A percentile compares a stretch with the other conserved stretches of the same genome.
These are phyloP conservation scores for Archivesica marissinica DNA, from an alignment of 1,140 invertebrate species.

Conservation along the genomic window DNA sequence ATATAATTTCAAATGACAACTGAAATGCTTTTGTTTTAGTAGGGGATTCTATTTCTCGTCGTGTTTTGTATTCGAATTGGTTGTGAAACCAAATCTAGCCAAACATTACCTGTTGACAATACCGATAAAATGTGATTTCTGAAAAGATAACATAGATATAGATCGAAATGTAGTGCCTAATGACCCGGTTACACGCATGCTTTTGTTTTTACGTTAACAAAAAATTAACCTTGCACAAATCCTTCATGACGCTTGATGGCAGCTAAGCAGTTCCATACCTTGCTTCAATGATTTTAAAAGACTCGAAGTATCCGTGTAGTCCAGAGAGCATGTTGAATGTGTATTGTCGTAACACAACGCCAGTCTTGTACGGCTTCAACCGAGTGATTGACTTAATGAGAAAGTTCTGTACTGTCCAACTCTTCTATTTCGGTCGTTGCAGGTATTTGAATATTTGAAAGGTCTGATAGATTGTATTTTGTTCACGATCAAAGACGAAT, in stretches of 20 bases:
- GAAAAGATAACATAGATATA: constrained; percentile 22
- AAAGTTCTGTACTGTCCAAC: not conserved
- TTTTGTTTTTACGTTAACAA: constrained; percentile 29
- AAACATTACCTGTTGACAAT: constrained; percentile 24
- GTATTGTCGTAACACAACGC: constrained; percentile 5
- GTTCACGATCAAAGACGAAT: not conserved
- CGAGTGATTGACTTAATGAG: not conserved
- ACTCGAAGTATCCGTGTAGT: not conserved
- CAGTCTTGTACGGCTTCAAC: not conserved
- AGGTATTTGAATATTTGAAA: constrained; percentile 1
- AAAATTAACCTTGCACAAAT: constrained; percentile 17
- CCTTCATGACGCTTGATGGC: not conserved
- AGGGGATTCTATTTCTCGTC: not conserved
- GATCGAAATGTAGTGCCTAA: constrained; percentile 29
- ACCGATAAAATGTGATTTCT: constrained; percentile 38
- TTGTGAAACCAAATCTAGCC: constrained; percentile 10
- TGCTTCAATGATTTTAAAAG: constrained; percentile 25
- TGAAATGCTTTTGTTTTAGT: constrained; percentile 13
- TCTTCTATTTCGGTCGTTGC: not conserved
- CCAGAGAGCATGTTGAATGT: not conserved
- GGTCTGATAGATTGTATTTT: not conserved
- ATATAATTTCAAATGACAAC: not conserved
- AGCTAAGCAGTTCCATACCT: not conserved
- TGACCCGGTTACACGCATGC: constrained; percentile 26
- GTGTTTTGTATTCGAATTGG: not conserved